Percentiles rank a stretch among this genome's conserved stretches.
Conservation (phyloP, 2,797 vertebrate genomes). For the Syngnathus acus region DNA sequence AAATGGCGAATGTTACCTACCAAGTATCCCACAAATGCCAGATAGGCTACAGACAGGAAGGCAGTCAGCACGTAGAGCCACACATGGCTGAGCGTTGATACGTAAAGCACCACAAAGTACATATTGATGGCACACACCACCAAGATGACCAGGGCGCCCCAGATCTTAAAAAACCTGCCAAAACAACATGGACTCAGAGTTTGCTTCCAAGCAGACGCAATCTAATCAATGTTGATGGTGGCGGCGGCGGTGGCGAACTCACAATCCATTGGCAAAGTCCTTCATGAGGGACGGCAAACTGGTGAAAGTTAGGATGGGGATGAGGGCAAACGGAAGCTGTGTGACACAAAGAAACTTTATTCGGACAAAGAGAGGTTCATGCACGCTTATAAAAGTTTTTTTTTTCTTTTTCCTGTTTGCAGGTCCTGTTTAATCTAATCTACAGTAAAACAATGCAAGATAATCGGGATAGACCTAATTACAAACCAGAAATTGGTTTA, state of each 20-base stretch:
- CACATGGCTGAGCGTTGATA: conserved; percentile 68
- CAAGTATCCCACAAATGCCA: conserved; percentile 85
- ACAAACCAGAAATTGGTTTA: no score
- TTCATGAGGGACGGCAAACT: conserved; percentile 83
- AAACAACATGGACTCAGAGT: background rate
- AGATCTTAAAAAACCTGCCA: conserved; percentile 78
- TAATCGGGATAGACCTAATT: no score
- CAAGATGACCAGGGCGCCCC: conserved; percentile 75
- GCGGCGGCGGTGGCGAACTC: no score
- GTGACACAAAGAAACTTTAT: conserved; percentile 4
- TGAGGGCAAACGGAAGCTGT: conserved; percentile 91
- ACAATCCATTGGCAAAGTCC: conserved; percentile 88
- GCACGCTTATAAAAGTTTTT: no score
- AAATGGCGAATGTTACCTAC: conserved; percentile 63
- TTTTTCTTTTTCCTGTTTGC: no score
- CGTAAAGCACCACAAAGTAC: conserved; percentile 88
- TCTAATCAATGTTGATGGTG: no score
- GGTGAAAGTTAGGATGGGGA: conserved; percentile 90
- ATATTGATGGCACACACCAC: conserved; percentile 84
- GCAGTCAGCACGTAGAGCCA: conserved; percentile 73
- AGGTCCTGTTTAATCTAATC: no score
- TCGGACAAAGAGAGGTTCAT: no score
- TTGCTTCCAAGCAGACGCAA: conserved; percentile 51
- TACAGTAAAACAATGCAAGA: no score
- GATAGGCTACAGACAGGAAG: conserved; percentile 75